A percentile compares a stretch with the other conserved stretches of the same genome.
phyloP scores from a whole-genome alignment of 2,113 vertebrate genomes.

The Pseudorectes ferrugineus region DNA sequence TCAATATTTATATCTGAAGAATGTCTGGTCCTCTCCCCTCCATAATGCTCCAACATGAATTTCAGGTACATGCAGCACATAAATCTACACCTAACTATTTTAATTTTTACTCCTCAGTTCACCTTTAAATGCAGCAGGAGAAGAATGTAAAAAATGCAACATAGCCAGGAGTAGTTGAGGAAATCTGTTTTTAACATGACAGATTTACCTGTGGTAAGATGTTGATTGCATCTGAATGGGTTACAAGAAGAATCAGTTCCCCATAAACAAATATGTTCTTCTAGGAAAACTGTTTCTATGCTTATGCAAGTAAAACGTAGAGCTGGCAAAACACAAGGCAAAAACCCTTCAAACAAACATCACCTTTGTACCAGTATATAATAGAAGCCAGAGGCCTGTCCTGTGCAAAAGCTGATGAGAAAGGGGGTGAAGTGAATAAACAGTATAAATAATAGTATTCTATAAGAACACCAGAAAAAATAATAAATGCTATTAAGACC shows the following conservation, averaged over 20 bases:
- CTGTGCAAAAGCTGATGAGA: not conserved
- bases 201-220: not conserved
- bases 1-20: not conserved
- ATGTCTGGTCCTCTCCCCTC: not conserved
- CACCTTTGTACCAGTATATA: not conserved
- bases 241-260: not conserved
- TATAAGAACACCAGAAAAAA: not conserved
- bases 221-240: not conserved
- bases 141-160: not conserved
- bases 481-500: not conserved
- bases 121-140: not conserved
- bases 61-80: not conserved
- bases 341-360: not conserved
- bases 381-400: not conserved
- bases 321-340: not conserved
- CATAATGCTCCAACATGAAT: not conserved
- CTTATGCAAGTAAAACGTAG: rapidly evolving
- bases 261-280: not conserved
- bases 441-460: not conserved
- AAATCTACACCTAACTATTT: not conserved
- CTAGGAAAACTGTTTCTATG: not conserved
- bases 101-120: not conserved
- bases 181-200: not conserved
- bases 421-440: not conserved
- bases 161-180: not conserved